These are phyloP conservation scores for Trochalopteron elliotii DNA, from an alignment of 2,113 vertebrate species.

Conservation along the genomic window DNA sequence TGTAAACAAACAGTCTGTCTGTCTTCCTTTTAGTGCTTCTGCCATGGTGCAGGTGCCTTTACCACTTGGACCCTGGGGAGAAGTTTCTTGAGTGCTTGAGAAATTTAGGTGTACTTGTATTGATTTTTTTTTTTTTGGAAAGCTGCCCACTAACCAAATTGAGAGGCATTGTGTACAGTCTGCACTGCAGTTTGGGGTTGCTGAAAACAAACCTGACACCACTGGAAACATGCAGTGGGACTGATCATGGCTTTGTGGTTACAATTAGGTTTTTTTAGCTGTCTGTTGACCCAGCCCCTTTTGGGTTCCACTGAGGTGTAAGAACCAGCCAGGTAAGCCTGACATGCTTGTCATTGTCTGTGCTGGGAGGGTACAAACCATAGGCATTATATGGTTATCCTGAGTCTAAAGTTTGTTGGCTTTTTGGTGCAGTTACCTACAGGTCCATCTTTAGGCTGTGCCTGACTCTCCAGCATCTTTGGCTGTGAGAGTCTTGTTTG, in stretches of 20 bases:
- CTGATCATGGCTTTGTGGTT: background rate
- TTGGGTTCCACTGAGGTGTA: background rate
- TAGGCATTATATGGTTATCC: accelerated
- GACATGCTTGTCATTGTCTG: accelerated
- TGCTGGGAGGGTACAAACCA: background rate
- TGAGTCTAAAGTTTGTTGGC: background rate
- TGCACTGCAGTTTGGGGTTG: background rate
- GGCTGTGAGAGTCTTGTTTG: background rate
- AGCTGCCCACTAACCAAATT: background rate
- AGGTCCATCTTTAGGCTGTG: background rate
- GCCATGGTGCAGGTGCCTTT: background rate
- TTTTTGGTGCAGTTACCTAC: background rate
- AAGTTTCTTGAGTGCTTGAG: background rate
- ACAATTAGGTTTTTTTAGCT: background rate
- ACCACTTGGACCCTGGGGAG: background rate
- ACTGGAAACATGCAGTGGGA: background rate
- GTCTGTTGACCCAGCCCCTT: background rate
- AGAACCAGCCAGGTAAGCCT: background rate
- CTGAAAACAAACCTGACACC: background rate
- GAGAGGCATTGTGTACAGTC: background rate
- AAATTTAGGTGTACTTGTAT: constrained; percentile 29
- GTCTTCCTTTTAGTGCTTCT: background rate
- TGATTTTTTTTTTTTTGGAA: constrained; percentile 23
- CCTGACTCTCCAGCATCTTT: background rate
- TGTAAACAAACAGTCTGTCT: background rate